These are phyloP conservation scores for Glomeris marginata DNA, from an alignment of 2,888 invertebrate genomes.

Conservation along the genomic window DNA sequence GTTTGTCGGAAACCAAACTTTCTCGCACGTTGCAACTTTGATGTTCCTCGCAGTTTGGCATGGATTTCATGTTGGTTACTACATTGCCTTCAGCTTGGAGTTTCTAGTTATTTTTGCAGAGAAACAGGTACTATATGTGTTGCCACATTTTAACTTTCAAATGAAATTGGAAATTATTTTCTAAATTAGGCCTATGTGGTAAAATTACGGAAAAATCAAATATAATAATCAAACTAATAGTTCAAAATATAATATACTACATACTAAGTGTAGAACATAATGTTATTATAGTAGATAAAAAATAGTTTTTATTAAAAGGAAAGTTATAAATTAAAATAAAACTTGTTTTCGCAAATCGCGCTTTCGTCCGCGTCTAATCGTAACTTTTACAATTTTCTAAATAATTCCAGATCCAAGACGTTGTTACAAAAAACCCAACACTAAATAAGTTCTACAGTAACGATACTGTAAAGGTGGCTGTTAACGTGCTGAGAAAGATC, in stretches of 20 bases:
- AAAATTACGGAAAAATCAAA: too few relatives aligned
- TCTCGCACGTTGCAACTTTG: constrained; percentile 68
- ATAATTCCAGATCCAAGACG: constrained; percentile 19
- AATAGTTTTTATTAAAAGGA: too few relatives aligned
- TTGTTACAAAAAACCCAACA: constrained; percentile 15
- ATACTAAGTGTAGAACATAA: too few relatives aligned
- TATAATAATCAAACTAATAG: too few relatives aligned
- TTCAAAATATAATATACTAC: too few relatives aligned
- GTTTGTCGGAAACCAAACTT: constrained; percentile 64
- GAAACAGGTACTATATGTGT: constrained; percentile 46
- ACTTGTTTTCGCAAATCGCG: too few relatives aligned
- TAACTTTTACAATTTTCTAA: too few relatives aligned
- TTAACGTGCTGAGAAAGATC: constrained; percentile 44
- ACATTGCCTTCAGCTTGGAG: constrained; percentile 80
- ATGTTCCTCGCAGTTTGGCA: constrained; percentile 90
- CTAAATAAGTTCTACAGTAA: constrained; percentile 30
- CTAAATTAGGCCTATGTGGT: too few relatives aligned
- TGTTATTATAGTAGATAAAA: too few relatives aligned
- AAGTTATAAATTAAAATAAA: too few relatives aligned
- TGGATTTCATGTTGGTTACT: constrained; percentile 87
- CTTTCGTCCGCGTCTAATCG: too few relatives aligned
- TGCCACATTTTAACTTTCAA: not conserved
- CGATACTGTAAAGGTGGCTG: constrained; percentile 30
- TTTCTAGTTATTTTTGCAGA: constrained; percentile 74
- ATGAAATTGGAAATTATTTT: too few relatives aligned